Evolutionary conservation across 2,797 vertebrate genomes (phyloP), one percentile per base, ranked within the genome.

Genomic region (Rhinoraja longicauda): DNA sequence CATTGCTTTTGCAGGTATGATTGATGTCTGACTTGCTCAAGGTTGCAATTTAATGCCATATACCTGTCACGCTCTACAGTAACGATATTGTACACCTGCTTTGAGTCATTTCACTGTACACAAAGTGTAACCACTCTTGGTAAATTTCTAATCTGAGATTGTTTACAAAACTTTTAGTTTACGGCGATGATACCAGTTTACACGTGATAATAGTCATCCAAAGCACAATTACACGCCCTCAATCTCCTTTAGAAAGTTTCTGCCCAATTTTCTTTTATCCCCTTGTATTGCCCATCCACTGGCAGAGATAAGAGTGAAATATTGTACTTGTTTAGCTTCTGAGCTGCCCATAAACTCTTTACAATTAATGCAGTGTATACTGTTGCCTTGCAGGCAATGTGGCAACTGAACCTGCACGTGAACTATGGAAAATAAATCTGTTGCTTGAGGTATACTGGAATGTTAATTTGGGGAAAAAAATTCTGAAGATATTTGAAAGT

Each of bases 1-100:
- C 93, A 93, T 94, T 99, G 98, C 96, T 95, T 99, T 19, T 95
- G 95, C 93, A 97, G 98, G 98, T 99, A 96, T 95, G 12, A 9
- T 4, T n/a, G 62, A 9, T 67, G 15, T 88, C 62, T 88, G 57
- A 32, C 82, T 36, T 67, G 19, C 82, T 59, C 53, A 13, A 19
- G 59, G 82, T 86, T 59, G 53, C 13, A n/a, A 13, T 2, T 9
- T 9, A 17, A 39, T 32, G 7, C 17, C n/a, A 36, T 88, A 53
- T 59, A 84, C 53, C 26, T 29, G 81, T 84, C 81, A 59, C 79
- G 10, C 0, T 59, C 10, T 57, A 53, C 13, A 57, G 45, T 39
- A 45, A 21, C 21, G 3, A 13, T 84, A 2, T 29, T n/a, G 53
- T 57, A 59, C 24, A 4, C 26, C 53, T 84, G 77, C 36, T 78